Evolutionary conservation across 2,113 vertebrate genomes (phyloP).

Genomic region (Athene noctua): DNA sequence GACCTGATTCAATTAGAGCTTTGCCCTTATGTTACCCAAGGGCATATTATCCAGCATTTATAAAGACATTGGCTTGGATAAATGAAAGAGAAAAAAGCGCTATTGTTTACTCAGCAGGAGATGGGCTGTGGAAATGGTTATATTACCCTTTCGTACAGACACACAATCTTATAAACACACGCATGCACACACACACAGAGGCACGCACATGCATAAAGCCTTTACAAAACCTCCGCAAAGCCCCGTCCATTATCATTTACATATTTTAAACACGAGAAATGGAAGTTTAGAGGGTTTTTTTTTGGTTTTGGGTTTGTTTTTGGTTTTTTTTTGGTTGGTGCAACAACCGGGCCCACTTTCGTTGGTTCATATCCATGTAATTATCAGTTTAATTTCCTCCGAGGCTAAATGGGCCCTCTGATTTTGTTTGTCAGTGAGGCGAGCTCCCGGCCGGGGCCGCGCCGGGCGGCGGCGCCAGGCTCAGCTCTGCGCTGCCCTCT

Average conservation of each 20-base stretch:
- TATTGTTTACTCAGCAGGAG: slow-evolving; percentile 64
- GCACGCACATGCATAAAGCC: neutral
- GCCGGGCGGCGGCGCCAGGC: neutral
- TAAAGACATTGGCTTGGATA: slow-evolving; percentile 55
- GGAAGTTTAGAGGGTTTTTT: slow-evolving; percentile 17
- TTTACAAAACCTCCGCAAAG: neutral
- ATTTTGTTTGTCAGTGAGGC: slow-evolving; percentile 48
- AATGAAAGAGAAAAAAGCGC: slow-evolving; percentile 31
- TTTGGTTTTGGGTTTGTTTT: no score
- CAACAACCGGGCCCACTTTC: slow-evolving; percentile 44
- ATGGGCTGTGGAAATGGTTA: slow-evolving; percentile 47
- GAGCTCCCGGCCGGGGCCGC: no score
- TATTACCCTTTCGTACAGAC: slow-evolving; percentile 5
- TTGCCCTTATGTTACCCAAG: slow-evolving; percentile 51
- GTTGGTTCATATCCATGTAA: slow-evolving; percentile 71
- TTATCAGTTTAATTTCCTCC: slow-evolving; percentile 81
- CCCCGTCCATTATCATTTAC: slow-evolving; percentile 1
- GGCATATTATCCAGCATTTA: slow-evolving; percentile 59
- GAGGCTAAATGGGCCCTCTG: slow-evolving; percentile 73
- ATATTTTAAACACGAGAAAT: slow-evolving; percentile 43
- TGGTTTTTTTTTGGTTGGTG: neutral
- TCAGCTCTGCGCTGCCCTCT: slow-evolving; percentile 81
- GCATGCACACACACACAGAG: neutral
- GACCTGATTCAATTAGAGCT: slow-evolving; percentile 63
- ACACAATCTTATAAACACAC: neutral